Evolutionary conservation across 30 jellyfish, hydroid and myxozoan genomes (phyloP).

Genomic region (Haliclystus octoradiatus): DNA sequence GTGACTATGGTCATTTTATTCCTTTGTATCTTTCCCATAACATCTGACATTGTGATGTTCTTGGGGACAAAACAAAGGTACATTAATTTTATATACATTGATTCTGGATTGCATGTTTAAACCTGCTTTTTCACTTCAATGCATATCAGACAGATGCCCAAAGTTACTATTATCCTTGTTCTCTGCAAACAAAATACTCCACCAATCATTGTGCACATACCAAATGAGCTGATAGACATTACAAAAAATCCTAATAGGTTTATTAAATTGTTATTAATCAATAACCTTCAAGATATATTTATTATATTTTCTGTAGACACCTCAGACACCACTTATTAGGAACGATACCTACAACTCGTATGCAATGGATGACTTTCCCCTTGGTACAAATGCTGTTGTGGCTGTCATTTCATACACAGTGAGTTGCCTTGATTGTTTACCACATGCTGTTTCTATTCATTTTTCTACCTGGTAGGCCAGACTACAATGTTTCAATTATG

Average conservation of each 20-base stretch:
- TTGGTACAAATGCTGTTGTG: constrained; percentile 98
- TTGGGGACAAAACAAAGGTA: too few relatives aligned
- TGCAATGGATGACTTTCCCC: constrained; percentile 85
- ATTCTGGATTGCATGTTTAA: too few relatives aligned
- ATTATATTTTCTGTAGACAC: constrained; percentile 38
- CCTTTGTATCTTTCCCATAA: neutral
- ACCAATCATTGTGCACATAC: too few relatives aligned
- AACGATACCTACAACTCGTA: constrained; percentile 72
- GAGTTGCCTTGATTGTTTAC: constrained; percentile 5
- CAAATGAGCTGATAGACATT: too few relatives aligned
- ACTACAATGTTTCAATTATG: too few relatives aligned
- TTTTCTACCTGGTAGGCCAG: too few relatives aligned
- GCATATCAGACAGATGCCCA: neutral
- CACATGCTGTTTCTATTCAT: too few relatives aligned
- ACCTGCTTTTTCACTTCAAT: too few relatives aligned
- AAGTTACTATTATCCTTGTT: neutral
- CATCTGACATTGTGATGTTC: neutral
- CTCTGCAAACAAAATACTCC: neutral
- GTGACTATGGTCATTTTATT: too few relatives aligned
- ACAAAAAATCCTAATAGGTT: neutral
- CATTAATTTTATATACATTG: too few relatives aligned
- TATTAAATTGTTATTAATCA: neutral
- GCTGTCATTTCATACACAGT: constrained; percentile 99
- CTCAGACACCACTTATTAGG: constrained; percentile 88
- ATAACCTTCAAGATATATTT: neutral